Conservation (phyloP, 2,113 vertebrate species). For the Channa argus region DNA sequence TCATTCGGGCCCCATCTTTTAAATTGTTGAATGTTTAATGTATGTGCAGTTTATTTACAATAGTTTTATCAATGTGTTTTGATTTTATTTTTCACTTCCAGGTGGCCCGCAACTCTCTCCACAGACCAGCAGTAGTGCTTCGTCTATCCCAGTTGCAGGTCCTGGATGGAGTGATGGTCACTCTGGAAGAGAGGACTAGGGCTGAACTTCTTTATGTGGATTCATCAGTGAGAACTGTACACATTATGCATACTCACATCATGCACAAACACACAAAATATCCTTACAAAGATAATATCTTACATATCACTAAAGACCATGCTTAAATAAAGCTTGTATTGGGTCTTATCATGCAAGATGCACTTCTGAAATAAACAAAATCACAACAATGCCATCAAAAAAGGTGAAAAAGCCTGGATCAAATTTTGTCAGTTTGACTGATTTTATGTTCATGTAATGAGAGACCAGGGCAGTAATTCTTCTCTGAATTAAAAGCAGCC, state of each 20-base stretch:
- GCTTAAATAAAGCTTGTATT: no score
- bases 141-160: slow-evolving; percentile 84
- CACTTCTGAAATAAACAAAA: slow-evolving; percentile 30
- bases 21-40: neutral
- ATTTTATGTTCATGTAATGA: slow-evolving; percentile 65
- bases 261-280: neutral
- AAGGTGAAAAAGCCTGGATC: slow-evolving; percentile 44
- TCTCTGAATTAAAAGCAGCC: slow-evolving; percentile 79
- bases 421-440: slow-evolving; percentile 51
- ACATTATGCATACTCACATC: slow-evolving; percentile 2
- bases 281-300: no score
- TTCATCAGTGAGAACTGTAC: slow-evolving; percentile 74
- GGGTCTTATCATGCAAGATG: slow-evolving; percentile 10
- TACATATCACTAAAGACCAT: no score
- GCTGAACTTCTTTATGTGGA: slow-evolving; percentile 85
- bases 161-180: slow-evolving; percentile 85
- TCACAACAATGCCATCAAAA: slow-evolving; percentile 32
- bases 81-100: slow-evolving; percentile 52
- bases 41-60: neutral
- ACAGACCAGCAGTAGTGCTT: slow-evolving; percentile 83
- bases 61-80: slow-evolving; percentile 5
- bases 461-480: slow-evolving; percentile 65
- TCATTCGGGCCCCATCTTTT: neutral
- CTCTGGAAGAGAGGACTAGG: slow-evolving; percentile 85
- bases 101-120: slow-evolving; percentile 83